A percentile compares a stretch with the other conserved stretches of the same genome.
Conservation (phyloP, 2,113 vertebrate genomes). For the Solea solea region DNA sequence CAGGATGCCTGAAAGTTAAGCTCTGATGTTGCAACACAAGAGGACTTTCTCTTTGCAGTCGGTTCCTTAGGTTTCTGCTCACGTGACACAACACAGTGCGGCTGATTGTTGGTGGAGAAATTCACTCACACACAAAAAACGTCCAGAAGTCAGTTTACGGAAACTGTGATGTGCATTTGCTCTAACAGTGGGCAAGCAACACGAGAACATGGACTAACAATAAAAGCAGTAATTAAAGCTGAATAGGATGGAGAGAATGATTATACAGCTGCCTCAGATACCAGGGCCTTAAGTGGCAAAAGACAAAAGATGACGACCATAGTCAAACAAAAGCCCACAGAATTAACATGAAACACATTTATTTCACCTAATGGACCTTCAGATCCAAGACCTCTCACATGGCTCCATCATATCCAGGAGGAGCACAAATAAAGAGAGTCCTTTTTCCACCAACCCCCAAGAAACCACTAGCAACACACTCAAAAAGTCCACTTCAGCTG, state of each 20-base stretch:
- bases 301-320: not conserved
- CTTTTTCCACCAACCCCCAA: too few species aligned
- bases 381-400: too few species aligned
- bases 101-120: slow-evolving; percentile 37
- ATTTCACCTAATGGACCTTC: too few species aligned
- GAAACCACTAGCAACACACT: too few species aligned
- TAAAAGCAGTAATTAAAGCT: not conserved
- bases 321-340: too few species aligned
- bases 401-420: too few species aligned
- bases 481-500: too few species aligned
- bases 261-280: too few species aligned
- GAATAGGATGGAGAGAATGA: too few species aligned
- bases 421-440: too few species aligned
- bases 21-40: slow-evolving; percentile 69
- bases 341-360: too few species aligned
- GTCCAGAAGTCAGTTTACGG: slow-evolving; percentile 23
- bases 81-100: slow-evolving; percentile 37
- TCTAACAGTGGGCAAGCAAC: not conserved
- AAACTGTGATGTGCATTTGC: slow-evolving; percentile 7
- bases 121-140: slow-evolving; percentile 35
- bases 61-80: slow-evolving; percentile 53
- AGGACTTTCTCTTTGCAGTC: slow-evolving; percentile 50
- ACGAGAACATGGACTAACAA: not conserved
- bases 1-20: slow-evolving; percentile 57
- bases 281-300: not conserved